Percentiles rank a stretch among this genome's conserved stretches.
These are phyloP conservation scores for Gyps fulvus DNA, from an alignment of 2,113 vertebrate species.

Conservation along the genomic window DNA sequence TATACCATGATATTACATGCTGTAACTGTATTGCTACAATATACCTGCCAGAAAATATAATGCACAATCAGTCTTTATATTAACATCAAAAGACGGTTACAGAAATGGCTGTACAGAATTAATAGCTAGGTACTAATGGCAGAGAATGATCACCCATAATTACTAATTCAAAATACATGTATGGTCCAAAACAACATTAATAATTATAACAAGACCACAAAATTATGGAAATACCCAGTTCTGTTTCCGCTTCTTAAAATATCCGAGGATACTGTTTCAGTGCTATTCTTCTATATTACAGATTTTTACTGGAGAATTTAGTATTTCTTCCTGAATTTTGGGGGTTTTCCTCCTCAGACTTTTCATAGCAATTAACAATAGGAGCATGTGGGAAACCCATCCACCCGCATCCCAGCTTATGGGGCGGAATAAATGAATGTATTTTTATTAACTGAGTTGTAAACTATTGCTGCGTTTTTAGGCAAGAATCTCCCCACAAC, in stretches of 20 bases:
- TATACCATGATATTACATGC: not conserved
- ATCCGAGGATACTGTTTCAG: not conserved
- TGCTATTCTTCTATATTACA: not conserved
- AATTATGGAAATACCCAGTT: not conserved
- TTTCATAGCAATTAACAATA: not conserved
- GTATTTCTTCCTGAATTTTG: not conserved
- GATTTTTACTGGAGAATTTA: not conserved
- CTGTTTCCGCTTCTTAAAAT: not conserved
- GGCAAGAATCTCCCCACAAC: not conserved
- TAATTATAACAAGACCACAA: not conserved
- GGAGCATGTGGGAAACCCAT: not conserved
- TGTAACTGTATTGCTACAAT: not conserved
- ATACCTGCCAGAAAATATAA: conserved; percentile 5
- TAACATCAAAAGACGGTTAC: conserved; percentile 14
- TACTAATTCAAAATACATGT: conserved; percentile 34
- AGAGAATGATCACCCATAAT: conserved; percentile 36
- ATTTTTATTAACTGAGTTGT: not conserved
- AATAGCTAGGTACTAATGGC: conserved; percentile 50
- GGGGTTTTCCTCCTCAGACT: not conserved
- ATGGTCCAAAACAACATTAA: not conserved
- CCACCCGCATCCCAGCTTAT: not conserved
- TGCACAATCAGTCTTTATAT: conserved; percentile 21
- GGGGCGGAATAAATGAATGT: not conserved
- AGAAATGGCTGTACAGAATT: conserved; percentile 50
- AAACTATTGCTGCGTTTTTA: not conserved